Percentiles rank a stretch among this genome's conserved stretches.
Evolutionary conservation across 2,888 invertebrate species (phyloP).

Genomic region (Ganaspis brasiliensis): DNA sequence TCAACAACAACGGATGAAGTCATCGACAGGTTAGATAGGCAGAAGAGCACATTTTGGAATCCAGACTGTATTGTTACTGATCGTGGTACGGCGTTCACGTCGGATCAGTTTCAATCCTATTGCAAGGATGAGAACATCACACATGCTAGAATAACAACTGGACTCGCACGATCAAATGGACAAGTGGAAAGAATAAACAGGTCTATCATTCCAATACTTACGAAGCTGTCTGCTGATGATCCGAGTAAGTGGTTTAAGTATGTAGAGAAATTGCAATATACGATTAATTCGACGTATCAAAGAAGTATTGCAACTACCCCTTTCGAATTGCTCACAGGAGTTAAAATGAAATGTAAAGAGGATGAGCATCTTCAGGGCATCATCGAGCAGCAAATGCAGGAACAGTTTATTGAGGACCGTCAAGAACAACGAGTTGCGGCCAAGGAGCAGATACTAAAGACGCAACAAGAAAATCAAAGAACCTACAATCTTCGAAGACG

Average conservation of each 20-base stretch:
- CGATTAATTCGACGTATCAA: constrained; percentile 48
- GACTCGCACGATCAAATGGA: constrained; percentile 6
- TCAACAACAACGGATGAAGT: constrained; percentile 35
- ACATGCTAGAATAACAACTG: too few species aligned
- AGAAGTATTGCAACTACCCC: constrained; percentile 43
- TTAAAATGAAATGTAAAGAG: constrained; percentile 28
- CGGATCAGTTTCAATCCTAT: constrained; percentile 48
- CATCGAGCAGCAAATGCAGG: constrained; percentile 38
- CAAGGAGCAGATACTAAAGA: constrained; percentile 43
- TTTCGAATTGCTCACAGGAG: constrained; percentile 45
- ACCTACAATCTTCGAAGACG: constrained; percentile 43
- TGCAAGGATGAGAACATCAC: constrained; percentile 46
- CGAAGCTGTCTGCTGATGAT: too few species aligned
- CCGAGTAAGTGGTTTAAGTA: too few species aligned
- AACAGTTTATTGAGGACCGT: constrained; percentile 34
- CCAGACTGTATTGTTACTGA: constrained; percentile 47
- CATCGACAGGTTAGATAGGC: constrained; percentile 45
- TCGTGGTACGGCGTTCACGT: constrained; percentile 51
- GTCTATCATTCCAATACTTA: too few species aligned
- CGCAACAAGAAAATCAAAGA: constrained; percentile 44
- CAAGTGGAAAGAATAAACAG: constrained; percentile 45
- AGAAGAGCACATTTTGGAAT: constrained; percentile 48
- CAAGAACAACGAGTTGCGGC: constrained; percentile 7
- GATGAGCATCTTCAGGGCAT: constrained; percentile 41
- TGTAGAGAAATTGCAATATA: constrained; percentile 46